phyloP scores from a whole-genome alignment of 2,797 vertebrate genomes.

The Oceanodroma leucorhoa region DNA sequence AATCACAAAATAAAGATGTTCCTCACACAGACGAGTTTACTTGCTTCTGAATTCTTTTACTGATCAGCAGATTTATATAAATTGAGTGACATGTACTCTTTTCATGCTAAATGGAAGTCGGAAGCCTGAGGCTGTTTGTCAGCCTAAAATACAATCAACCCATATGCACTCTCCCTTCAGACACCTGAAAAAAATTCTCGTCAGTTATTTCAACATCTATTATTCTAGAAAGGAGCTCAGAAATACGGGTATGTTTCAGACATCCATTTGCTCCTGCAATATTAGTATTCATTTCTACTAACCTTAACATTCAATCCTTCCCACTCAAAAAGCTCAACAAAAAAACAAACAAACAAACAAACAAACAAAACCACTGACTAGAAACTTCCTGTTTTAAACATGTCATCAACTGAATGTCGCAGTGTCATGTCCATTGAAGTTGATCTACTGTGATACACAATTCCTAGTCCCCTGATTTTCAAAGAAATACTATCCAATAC shows the following conservation, averaged over 20 bases:
- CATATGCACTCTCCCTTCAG: neutral
- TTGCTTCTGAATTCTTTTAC: neutral
- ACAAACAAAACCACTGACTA: neutral
- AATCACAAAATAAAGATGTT: neutral
- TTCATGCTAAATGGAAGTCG: neutral
- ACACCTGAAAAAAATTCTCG: neutral
- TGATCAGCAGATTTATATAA: slow-evolving; percentile 16
- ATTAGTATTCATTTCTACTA: neutral
- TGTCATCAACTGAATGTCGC: neutral
- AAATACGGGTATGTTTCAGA: neutral
- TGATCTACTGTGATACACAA: accelerated
- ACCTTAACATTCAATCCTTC: neutral
- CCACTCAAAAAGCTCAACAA: neutral
- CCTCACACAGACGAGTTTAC: neutral
- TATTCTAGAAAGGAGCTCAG: neutral
- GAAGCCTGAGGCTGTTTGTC: neutral
- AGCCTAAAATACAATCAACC: neutral
- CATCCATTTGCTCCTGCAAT: neutral
- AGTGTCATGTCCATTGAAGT: accelerated
- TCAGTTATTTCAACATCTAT: neutral
- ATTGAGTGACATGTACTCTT: neutral
- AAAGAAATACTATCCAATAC: neutral
- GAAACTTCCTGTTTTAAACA: neutral
- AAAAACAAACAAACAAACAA: too few species aligned
- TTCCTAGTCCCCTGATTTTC: neutral